phyloP scores from a whole-genome alignment of 2,113 vertebrate species.

The Benitochromis conjunctus region DNA sequence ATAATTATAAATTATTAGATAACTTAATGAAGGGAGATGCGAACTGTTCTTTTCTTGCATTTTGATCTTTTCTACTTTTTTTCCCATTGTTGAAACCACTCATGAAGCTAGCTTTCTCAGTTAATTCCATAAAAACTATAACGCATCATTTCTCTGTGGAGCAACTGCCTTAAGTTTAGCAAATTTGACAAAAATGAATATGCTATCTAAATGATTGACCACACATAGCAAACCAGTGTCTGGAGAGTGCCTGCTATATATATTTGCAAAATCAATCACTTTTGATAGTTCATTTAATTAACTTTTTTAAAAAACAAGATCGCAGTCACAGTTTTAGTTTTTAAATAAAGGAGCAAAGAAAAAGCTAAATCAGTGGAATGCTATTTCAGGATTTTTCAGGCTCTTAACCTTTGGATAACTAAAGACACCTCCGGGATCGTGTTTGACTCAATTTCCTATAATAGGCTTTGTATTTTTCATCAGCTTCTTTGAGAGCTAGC shows the following conservation, averaged over 20 bases:
- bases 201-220: no score
- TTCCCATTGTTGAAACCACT: neutral
- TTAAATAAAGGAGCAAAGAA: neutral
- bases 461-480: neutral
- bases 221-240: no score
- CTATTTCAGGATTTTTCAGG: neutral
- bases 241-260: no score
- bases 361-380: neutral
- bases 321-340: neutral
- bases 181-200: no score
- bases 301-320: no score
- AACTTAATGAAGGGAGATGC: neutral
- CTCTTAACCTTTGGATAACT: neutral
- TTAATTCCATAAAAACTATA: neutral
- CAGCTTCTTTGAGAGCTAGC: neutral
- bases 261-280: no score
- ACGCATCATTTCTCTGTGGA: neutral
- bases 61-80: neutral
- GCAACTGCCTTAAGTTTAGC: neutral
- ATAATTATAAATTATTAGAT: no score
- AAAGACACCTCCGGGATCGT: neutral
- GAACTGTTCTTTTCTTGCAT: neutral
- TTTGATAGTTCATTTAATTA: no score
- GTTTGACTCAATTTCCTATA: neutral
- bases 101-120: neutral